These are phyloP conservation scores for Araneus ventricosus DNA, from an alignment of 1,140 invertebrate genomes.

Conservation along the genomic window DNA sequence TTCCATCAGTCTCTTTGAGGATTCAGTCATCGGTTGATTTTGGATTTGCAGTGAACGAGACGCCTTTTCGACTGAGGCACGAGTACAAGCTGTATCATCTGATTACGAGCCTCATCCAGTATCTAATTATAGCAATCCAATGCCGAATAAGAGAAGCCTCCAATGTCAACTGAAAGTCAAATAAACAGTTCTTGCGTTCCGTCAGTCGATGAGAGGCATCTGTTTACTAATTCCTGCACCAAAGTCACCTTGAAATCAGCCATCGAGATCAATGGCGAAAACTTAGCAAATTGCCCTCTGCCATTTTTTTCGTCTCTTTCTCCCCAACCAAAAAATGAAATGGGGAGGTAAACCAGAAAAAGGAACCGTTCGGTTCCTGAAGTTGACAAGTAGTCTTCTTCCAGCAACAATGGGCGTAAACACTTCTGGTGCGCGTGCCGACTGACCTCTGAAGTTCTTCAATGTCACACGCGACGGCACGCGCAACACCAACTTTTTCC, in stretches of 20 bases:
- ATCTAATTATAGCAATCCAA: no score
- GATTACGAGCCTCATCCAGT: no score
- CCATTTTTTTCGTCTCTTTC: neutral
- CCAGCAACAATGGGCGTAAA: neutral
- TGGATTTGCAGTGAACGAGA: no score
- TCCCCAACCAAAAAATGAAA: neutral
- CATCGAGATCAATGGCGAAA: neutral
- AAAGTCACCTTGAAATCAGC: conserved; percentile 2
- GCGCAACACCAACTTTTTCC: neutral
- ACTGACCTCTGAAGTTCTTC: neutral
- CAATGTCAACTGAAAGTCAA: conserved; percentile 1
- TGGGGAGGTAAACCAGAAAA: neutral
- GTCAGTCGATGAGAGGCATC: neutral
- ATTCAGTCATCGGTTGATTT: no score
- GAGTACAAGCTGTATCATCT: no score
- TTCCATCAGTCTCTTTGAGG: no score
- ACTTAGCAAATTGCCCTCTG: neutral
- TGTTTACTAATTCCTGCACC: conserved; percentile 15
- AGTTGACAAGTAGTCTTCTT: neutral
- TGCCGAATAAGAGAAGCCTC: no score
- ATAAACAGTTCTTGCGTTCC: conserved; percentile 8
- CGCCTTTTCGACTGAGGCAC: no score
- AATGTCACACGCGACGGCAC: conserved; percentile 15
- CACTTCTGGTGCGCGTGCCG: neutral
- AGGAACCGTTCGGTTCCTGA: neutral